These are phyloP conservation scores for Erethizon dorsatum DNA, from an alignment of 2,797 vertebrate species.

Conservation along the genomic window DNA sequence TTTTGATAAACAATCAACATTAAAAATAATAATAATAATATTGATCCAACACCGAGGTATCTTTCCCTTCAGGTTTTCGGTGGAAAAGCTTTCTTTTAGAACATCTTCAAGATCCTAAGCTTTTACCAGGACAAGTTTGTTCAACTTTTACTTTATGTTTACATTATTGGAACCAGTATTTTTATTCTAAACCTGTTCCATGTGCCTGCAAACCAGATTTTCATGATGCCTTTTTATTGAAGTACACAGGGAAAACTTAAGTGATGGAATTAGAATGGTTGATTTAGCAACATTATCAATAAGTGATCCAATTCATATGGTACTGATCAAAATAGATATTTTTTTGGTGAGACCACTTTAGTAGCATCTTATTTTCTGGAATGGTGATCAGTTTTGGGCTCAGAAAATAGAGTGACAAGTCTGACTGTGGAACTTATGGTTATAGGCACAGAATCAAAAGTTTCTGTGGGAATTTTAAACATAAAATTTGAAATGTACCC, in stretches of 20 bases:
- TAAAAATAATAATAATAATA: conserved; percentile 93
- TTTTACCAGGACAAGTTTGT: conserved; percentile 95
- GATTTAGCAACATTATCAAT: conserved; percentile 96
- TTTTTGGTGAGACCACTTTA: conserved; percentile 94
- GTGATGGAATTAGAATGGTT: conserved; percentile 95
- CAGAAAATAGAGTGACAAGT: conserved; percentile 92
- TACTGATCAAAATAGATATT: conserved; percentile 96
- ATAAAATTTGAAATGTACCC: too few species aligned
- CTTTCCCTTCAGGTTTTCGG: conserved; percentile 97
- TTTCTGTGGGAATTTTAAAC: too few species aligned
- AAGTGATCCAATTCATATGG: conserved; percentile 97
- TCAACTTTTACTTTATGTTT: conserved; percentile 95
- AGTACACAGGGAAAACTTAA: conserved; percentile 94
- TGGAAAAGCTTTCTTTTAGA: conserved; percentile 97
- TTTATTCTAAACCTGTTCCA: conserved; percentile 96
- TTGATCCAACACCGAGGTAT: conserved; percentile 95
- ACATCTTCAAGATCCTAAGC: conserved; percentile 96
- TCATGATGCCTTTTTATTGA: conserved; percentile 97
- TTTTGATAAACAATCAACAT: conserved; percentile 90
- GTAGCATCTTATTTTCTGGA: conserved; percentile 97
- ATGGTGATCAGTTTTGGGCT: conserved; percentile 95
- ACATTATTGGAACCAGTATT: conserved; percentile 97
- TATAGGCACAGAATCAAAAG: conserved; percentile 93
- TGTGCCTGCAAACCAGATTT: conserved; percentile 98
- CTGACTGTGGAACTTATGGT: conserved; percentile 96